Percentiles rank a stretch among this genome's conserved stretches.
phyloP scores from a whole-genome alignment of 2,113 vertebrate genomes.

The Lutjanus erythropterus region DNA sequence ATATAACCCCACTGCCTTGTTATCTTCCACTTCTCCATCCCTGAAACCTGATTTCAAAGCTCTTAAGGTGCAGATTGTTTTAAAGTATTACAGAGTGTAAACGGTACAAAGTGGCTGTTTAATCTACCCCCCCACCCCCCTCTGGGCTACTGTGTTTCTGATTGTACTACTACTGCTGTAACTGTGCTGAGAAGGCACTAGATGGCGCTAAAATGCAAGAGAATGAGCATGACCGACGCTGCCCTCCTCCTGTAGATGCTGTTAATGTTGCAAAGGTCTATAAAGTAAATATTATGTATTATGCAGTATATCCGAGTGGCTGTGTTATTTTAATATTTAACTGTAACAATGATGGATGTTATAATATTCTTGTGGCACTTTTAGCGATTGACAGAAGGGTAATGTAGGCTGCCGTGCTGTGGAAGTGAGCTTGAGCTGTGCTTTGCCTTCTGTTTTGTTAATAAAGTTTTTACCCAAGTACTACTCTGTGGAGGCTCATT shows the following conservation, averaged over 20 bases:
- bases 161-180: conserved; percentile 71
- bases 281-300: conserved; percentile 72
- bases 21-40: not conserved
- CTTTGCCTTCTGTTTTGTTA: conserved; percentile 84
- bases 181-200: conserved; percentile 68
- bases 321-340: conserved; percentile 82
- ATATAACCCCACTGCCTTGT: conserved; percentile 1
- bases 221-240: conserved; percentile 74
- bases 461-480: conserved; percentile 83
- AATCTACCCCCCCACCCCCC: not conserved
- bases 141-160: conserved; percentile 48
- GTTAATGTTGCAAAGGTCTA: conserved; percentile 70
- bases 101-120: conserved; percentile 38
- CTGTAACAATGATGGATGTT: conserved; percentile 63
- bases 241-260: conserved; percentile 64
- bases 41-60: conserved; percentile 1
- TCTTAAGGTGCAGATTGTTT: conserved; percentile 22
- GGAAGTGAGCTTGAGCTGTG: conserved; percentile 77
- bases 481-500: not conserved
- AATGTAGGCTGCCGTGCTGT: conserved; percentile 59
- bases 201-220: conserved; percentile 69
- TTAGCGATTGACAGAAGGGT: conserved; percentile 55
- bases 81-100: conserved; percentile 36
- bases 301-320: conserved; percentile 81
- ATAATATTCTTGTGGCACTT: conserved; percentile 68